Evolutionary conservation across 2,888 invertebrate species (phyloP).

Genomic region (Stratiomys singularior): DNA sequence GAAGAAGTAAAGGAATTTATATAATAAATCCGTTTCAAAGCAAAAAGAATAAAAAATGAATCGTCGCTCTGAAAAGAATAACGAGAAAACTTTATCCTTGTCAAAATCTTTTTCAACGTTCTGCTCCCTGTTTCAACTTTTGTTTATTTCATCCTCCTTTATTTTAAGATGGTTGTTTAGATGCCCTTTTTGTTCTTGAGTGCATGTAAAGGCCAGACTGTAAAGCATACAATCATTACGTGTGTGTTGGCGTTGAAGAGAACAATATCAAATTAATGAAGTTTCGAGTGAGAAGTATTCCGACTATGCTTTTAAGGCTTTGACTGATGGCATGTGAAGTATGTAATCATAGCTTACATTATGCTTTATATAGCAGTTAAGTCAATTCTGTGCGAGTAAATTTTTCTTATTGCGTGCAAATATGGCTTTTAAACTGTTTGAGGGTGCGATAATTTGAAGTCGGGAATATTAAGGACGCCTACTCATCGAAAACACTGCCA

Average conservation of each 20-base stretch:
- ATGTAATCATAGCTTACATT: too few species aligned
- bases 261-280: conserved; percentile 20
- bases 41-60: conserved; percentile 27
- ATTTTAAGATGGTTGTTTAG: background rate
- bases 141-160: background rate
- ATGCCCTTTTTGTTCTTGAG: background rate
- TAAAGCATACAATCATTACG: conserved; percentile 12
- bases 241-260: background rate
- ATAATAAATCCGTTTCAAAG: conserved; percentile 35
- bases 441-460: too few species aligned
- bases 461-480: too few species aligned
- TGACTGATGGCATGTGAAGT: too few species aligned
- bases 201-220: background rate
- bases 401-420: too few species aligned
- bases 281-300: background rate
- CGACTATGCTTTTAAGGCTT: too few species aligned
- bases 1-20: conserved; percentile 20
- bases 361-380: too few species aligned
- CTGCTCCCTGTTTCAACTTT: background rate
- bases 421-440: too few species aligned
- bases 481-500: too few species aligned
- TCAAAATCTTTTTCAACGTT: conserved; percentile 29
- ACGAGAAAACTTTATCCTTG: conserved; percentile 37
- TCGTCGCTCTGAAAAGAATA: conserved; percentile 27
- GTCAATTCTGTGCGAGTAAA: too few species aligned